A percentile compares a stretch with the other conserved stretches of the same genome.
These are phyloP conservation scores for Monarcha castaneiventris DNA, from an alignment of 2,113 vertebrate genomes.

Conservation along the genomic window DNA sequence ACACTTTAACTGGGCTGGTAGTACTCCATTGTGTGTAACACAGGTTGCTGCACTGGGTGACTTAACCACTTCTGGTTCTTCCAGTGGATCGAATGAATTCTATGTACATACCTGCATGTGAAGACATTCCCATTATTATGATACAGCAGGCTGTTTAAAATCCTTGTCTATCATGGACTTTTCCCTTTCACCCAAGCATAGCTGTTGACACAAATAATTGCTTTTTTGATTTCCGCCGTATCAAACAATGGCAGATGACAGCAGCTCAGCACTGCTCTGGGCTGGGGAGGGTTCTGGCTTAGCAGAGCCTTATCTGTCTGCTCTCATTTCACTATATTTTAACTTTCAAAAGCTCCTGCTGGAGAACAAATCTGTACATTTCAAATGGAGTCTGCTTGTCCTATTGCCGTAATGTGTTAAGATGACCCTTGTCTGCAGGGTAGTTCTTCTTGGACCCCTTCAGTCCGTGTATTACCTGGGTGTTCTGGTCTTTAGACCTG, in stretches of 20 bases:
- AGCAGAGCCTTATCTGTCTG: neutral
- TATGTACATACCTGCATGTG: neutral
- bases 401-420: neutral
- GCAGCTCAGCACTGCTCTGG: neutral
- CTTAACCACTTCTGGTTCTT: neutral
- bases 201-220: neutral
- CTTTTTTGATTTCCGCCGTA: neutral
- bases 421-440: neutral
- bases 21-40: neutral
- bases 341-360: neutral
- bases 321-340: neutral
- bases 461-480: rapidly evolving
- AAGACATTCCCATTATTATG: neutral
- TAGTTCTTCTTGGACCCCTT: neutral
- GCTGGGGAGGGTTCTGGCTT: neutral
- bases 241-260: neutral
- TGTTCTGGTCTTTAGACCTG: neutral
- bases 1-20: neutral
- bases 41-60: neutral
- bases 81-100: neutral
- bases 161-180: neutral
- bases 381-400: neutral
- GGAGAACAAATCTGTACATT: neutral
- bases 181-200: neutral
- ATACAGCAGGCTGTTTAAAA: neutral